Evolutionary conservation across 35 echinoderm and acorn worm genomes (phyloP).

Genomic region (Anneissia japonica): DNA sequence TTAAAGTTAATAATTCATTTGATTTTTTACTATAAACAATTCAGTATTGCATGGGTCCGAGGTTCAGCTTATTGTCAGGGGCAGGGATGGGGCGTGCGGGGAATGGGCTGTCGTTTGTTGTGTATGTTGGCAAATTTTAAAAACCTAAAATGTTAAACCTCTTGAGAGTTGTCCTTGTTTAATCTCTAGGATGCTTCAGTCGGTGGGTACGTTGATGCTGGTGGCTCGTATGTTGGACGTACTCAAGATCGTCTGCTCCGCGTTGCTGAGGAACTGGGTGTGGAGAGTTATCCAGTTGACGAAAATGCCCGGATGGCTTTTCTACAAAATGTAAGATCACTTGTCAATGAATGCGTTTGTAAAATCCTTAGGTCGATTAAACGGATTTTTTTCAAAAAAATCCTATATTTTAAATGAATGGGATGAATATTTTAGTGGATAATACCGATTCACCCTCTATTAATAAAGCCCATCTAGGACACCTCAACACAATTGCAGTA

Average conservation of each 20-base stretch:
- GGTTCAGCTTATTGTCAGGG: conserved; percentile 40
- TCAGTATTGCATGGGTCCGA: conserved; percentile 26
- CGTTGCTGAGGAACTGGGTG: conserved; percentile 46
- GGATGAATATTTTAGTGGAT: too few species aligned
- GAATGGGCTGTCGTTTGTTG: too few species aligned
- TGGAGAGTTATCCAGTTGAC: conserved; percentile 49
- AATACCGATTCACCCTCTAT: too few species aligned
- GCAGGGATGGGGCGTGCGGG: conserved; percentile 35
- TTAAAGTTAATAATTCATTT: too few species aligned
- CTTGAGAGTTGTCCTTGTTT: too few species aligned
- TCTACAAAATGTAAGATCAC: background rate
- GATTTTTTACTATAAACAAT: conserved; percentile 36
- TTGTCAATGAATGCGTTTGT: too few species aligned
- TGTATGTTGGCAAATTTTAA: conserved; percentile 24
- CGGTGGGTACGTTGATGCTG: conserved; percentile 42
- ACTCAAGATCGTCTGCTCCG: conserved; percentile 59
- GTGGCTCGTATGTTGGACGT: conserved; percentile 60
- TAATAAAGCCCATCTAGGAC: too few species aligned
- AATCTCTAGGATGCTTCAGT: background rate
- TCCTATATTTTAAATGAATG: too few species aligned
- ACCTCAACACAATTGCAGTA: too few species aligned
- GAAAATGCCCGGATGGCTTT: conserved; percentile 5
- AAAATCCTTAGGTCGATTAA: too few species aligned
- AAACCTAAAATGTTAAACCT: too few species aligned
- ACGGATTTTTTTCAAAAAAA: too few species aligned